Evolutionary conservation across 2,888 invertebrate genomes (phyloP).

Genomic region (Mallateleia sp.): DNA sequence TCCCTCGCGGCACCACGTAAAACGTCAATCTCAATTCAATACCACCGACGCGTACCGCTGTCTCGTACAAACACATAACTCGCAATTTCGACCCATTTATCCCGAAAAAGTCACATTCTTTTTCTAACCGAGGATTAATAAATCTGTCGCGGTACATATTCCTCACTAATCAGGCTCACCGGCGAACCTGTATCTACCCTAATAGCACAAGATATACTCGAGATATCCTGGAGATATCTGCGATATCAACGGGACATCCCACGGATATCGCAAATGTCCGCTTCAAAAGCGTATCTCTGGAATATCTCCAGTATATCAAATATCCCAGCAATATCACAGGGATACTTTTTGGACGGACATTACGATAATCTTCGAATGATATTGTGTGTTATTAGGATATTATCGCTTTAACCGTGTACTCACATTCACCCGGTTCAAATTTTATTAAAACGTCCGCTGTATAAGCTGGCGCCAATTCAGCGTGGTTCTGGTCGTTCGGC

Average conservation of each 20-base stretch:
- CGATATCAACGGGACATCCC: too few species aligned
- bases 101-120: background rate
- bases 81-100: constrained; percentile 10
- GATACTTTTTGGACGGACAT: too few species aligned
- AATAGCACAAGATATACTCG: too few species aligned
- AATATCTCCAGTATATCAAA: too few species aligned
- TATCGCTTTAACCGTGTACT: background rate
- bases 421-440: background rate
- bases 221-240: too few species aligned
- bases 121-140: background rate
- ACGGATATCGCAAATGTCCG: too few species aligned
- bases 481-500: background rate
- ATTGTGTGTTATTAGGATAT: too few species aligned
- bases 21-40: background rate
- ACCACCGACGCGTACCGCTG: background rate
- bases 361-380: too few species aligned
- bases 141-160: background rate
- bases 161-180: too few species aligned
- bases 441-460: background rate
- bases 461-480: background rate
- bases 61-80: background rate
- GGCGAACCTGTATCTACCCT: constrained; percentile 20
- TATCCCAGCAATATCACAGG: too few species aligned
- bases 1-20: constrained; percentile 27
- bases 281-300: too few species aligned